Conservation (phyloP, 35 echinoderm and acorn worm genomes). For the Patiria miniata region DNA sequence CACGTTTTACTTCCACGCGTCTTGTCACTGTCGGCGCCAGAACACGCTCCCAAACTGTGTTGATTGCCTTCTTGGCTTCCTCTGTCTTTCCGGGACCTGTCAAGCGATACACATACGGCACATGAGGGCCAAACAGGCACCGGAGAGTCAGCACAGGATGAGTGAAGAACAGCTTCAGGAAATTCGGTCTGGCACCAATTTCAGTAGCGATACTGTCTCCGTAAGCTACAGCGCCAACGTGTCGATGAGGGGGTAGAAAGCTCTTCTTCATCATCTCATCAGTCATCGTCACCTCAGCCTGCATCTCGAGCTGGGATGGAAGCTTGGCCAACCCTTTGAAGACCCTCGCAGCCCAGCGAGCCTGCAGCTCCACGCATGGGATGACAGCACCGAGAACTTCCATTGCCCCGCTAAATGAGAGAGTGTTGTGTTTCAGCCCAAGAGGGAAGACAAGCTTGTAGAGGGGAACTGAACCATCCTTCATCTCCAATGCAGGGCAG, state of each 20-base stretch:
- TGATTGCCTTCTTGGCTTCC: conserved; percentile 50
- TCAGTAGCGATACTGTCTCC: conserved; percentile 68
- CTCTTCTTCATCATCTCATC: conserved; percentile 21
- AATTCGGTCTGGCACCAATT: conserved; percentile 73
- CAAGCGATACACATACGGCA: conserved; percentile 68
- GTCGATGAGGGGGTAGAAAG: conserved; percentile 40
- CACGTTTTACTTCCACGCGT: background rate
- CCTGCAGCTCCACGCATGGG: conserved; percentile 69
- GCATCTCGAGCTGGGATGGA: conserved; percentile 49
- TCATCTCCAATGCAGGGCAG: conserved; percentile 42
- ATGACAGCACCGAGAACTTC: conserved; percentile 56
- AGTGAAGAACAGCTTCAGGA: conserved; percentile 31
- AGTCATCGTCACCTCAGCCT: conserved; percentile 36
- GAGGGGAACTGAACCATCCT: conserved; percentile 42
- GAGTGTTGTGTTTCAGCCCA: conserved; percentile 36
- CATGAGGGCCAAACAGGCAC: conserved; percentile 55
- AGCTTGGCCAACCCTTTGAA: conserved; percentile 55
- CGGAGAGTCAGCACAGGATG: conserved; percentile 52
- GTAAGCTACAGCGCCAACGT: conserved; percentile 57
- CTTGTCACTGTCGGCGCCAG: conserved; percentile 31
- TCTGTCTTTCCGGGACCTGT: conserved; percentile 72
- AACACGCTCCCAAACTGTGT: conserved; percentile 58
- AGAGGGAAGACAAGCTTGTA: conserved; percentile 81
- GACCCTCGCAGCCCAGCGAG: conserved; percentile 71
- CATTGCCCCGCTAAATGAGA: conserved; percentile 50